phyloP scores from a whole-genome alignment of 1,140 invertebrate genomes.

The Pectinophora gossypiella region DNA sequence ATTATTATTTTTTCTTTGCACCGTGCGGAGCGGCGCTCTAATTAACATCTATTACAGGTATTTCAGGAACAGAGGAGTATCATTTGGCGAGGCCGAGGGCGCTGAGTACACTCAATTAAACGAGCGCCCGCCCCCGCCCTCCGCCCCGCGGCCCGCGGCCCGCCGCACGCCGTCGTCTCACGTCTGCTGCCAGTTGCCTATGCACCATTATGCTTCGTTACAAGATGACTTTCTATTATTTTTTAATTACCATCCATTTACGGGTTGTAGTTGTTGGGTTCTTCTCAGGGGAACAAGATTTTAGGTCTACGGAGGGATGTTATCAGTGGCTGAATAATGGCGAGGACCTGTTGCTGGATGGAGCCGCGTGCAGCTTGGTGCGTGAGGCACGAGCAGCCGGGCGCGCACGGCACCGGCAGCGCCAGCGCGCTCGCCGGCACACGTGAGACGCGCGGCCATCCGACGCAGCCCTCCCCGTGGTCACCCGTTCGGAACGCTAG shows the following conservation, averaged over 20 bases:
- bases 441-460: constrained; percentile 33
- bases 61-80: constrained; percentile 63
- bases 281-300: no score
- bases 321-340: no score
- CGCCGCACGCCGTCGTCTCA: not conserved
- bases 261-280: no score
- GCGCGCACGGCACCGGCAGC: constrained; percentile 8
- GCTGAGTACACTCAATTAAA: constrained; percentile 70
- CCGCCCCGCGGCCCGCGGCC: not conserved
- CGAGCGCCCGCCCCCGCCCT: constrained; percentile 33
- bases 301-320: no score
- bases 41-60: constrained; percentile 73
- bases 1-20: constrained; percentile 70
- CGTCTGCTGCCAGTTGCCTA: no score
- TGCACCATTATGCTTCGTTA: no score
- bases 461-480: constrained; percentile 40
- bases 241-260: no score
- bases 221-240: no score
- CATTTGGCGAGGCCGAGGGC: constrained; percentile 57
- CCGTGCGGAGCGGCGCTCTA: constrained; percentile 52
- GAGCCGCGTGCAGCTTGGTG: not conserved
- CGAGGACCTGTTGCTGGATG: not conserved
- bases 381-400: constrained; percentile 9
- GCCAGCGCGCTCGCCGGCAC: constrained; percentile 23
- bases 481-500: constrained; percentile 61